Evolutionary conservation across 2,888 invertebrate genomes (phyloP).

Genomic region (Chrysomela aeneicollis): DNA sequence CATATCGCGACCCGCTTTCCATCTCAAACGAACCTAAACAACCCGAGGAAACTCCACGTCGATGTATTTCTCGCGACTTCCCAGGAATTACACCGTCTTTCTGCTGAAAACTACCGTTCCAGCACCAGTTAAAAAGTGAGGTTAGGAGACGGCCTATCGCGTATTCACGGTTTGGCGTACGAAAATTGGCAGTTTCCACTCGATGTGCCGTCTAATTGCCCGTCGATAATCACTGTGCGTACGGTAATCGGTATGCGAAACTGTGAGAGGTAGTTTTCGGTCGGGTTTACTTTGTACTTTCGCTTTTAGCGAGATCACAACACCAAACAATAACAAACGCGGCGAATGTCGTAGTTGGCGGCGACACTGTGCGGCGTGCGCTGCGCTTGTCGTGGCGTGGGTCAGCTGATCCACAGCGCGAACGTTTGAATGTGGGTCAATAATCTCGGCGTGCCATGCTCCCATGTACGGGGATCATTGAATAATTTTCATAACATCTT

Average conservation of each 20-base stretch:
- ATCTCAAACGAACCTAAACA: constrained; percentile 15
- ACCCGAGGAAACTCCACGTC: not conserved
- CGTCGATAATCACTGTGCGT: constrained; percentile 10
- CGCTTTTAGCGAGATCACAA: not conserved
- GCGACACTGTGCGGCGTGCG: too few relatives aligned
- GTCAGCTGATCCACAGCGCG: constrained; percentile 35
- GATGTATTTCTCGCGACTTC: not conserved
- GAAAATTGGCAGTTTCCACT: constrained; percentile 19
- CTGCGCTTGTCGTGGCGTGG: constrained; percentile 8
- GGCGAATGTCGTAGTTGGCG: constrained; percentile 23
- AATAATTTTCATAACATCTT: not conserved
- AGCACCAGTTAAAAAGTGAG: constrained; percentile 36
- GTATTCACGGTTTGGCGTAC: constrained; percentile 20
- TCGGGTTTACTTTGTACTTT: not conserved
- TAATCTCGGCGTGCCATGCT: not conserved
- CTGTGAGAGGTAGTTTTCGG: constrained; percentile 29
- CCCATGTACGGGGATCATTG: not conserved
- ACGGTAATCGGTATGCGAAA: not conserved
- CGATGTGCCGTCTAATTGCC: constrained; percentile 7
- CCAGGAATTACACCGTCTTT: not conserved
- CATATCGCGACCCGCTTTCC: constrained; percentile 30
- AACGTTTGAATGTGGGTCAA: constrained; percentile 32
- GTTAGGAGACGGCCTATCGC: constrained; percentile 34
- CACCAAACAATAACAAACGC: constrained; percentile 34
- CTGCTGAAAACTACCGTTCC: constrained; percentile 11